Evolutionary conservation across 37 sponge, comb jelly and placozoan species (phyloP).

Genomic region (Hexactinellida sp.): DNA sequence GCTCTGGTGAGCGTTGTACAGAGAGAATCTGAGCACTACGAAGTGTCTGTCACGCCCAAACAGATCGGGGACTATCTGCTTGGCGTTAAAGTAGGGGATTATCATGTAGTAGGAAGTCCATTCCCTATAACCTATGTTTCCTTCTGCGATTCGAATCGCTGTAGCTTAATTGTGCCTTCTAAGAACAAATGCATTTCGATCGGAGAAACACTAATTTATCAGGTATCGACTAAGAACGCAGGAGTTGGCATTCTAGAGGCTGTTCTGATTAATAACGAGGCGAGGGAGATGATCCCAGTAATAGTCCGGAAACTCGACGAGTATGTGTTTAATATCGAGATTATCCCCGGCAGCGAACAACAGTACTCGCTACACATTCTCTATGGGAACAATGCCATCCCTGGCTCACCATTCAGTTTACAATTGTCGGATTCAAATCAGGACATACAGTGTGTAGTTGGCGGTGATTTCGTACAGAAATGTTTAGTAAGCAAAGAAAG

Average conservation of each 20-base stretch:
- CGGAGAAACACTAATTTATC: not conserved
- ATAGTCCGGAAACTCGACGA: not conserved
- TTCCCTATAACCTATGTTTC: not conserved
- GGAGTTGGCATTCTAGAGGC: conserved; percentile 6
- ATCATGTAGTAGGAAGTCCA: conserved; percentile 14
- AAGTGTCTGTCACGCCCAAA: not conserved
- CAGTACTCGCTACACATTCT: not conserved
- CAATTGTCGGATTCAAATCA: not conserved
- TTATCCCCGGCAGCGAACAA: not conserved
- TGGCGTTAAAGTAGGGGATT: not conserved
- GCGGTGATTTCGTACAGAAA: not conserved
- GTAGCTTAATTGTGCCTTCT: conserved; percentile 3
- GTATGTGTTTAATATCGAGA: conserved; percentile 11
- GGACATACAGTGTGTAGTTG: not conserved
- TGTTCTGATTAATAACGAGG: not conserved
- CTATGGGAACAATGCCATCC: not conserved
- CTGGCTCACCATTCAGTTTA: not conserved
- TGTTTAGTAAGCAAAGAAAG: not conserved
- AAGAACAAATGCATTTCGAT: conserved; percentile 2
- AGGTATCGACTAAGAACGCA: not conserved
- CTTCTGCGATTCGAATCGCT: not conserved
- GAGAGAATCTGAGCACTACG: not conserved
- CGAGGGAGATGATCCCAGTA: not conserved
- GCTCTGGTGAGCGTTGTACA: not conserved
- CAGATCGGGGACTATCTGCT: not conserved